Conservation (phyloP, 1,140 invertebrate genomes). For the Pseudomyrmex gracilis region DNA sequence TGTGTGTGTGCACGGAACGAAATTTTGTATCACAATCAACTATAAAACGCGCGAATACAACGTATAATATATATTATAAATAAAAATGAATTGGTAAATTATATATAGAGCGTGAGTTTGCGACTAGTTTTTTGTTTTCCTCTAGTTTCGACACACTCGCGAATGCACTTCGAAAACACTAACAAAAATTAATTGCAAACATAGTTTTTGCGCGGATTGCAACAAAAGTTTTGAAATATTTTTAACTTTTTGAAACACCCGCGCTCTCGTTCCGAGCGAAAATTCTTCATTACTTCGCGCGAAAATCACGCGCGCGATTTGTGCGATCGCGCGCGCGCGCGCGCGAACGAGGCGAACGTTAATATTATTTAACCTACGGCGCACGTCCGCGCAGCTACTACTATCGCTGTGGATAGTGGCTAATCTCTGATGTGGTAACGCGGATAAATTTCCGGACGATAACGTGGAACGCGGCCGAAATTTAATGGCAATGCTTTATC, state of each 20-base stretch:
- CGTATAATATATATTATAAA: too few species aligned
- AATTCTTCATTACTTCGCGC: slow-evolving; percentile 4
- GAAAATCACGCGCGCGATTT: slow-evolving; percentile 46
- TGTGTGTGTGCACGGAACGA: background rate
- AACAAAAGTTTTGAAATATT: too few species aligned
- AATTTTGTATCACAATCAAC: background rate
- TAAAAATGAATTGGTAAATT: background rate
- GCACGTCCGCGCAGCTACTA: slow-evolving; percentile 11
- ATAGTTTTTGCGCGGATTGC: slow-evolving; percentile 11
- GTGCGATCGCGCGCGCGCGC: background rate
- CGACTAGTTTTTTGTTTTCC: background rate
- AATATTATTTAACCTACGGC: slow-evolving; percentile 47
- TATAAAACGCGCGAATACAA: background rate
- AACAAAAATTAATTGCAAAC: background rate
- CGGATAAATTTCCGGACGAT: slow-evolving; percentile 56
- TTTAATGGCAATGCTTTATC: slow-evolving; percentile 57
- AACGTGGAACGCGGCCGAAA: slow-evolving; percentile 43
- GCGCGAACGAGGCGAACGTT: too few species aligned
- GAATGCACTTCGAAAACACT: background rate
- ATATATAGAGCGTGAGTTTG: slow-evolving; percentile 1
- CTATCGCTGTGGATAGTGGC: slow-evolving; percentile 1
- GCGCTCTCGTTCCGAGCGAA: background rate
- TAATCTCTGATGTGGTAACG: slow-evolving; percentile 57
- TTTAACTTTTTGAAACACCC: too few species aligned
- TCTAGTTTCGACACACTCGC: background rate